A percentile compares a stretch with the other conserved stretches of the same genome.
Evolutionary conservation across 2,797 vertebrate species (phyloP).

Genomic region (Selene dorsalis): DNA sequence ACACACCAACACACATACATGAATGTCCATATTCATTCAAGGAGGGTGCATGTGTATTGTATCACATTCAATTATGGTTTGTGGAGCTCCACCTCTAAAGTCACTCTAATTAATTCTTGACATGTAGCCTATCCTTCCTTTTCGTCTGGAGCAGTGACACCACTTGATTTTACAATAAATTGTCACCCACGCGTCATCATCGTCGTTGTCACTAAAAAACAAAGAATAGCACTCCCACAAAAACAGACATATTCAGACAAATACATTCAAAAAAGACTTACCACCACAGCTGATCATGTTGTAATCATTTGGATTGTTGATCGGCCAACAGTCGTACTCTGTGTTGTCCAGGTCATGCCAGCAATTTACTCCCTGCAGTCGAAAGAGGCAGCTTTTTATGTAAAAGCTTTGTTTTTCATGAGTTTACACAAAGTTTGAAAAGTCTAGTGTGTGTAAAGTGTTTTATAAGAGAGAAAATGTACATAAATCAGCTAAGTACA

Average conservation of each 20-base stretch:
- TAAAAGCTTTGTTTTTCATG: slow-evolving; percentile 5
- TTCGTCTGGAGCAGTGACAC: slow-evolving; percentile 2
- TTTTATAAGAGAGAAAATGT: neutral
- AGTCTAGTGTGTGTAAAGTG: neutral
- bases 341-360: slow-evolving; percentile 86
- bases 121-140: neutral
- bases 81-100: neutral
- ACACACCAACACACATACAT: slow-evolving; percentile 15
- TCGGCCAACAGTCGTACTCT: slow-evolving; percentile 86
- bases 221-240: neutral
- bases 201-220: neutral
- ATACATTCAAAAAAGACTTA: slow-evolving; percentile 44
- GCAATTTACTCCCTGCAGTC: slow-evolving; percentile 69
- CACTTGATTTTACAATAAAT: neutral
- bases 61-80: neutral
- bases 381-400: slow-evolving; percentile 12
- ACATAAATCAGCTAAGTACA: slow-evolving; percentile 14
- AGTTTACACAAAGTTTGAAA: neutral
- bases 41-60: neutral
- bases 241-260: neutral
- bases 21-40: neutral
- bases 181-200: neutral
- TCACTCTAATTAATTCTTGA: slow-evolving; percentile 2
- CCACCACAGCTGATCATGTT: slow-evolving; percentile 85
- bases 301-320: slow-evolving; percentile 80